These are phyloP conservation scores for Alosa sapidissima DNA, from an alignment of 2,797 vertebrate genomes.

Conservation along the genomic window DNA sequence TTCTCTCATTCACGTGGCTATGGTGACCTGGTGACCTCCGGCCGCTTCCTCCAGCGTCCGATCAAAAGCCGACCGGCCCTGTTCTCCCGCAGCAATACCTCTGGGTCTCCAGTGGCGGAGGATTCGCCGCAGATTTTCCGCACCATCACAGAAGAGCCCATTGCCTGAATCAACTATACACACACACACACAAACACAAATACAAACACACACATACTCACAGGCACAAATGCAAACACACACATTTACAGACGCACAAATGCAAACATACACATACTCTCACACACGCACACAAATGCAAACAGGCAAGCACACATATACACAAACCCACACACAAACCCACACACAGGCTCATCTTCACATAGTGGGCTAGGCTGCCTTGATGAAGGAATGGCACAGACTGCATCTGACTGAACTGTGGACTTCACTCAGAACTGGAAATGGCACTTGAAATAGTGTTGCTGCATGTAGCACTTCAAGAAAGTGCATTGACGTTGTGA, in stretches of 20 bases:
- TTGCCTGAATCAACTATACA: neutral
- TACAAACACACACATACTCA: constrained; percentile 28
- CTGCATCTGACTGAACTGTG: neutral
- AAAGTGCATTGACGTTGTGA: no score
- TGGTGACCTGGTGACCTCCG: constrained; percentile 88
- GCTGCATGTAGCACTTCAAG: neutral
- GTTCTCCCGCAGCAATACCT: constrained; percentile 48
- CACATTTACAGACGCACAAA: neutral
- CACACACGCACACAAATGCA: neutral
- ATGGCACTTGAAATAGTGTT: neutral
- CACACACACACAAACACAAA: neutral
- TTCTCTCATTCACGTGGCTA: constrained; percentile 91
- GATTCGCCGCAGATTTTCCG: constrained; percentile 69
- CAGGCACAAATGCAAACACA: neutral
- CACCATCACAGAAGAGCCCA: constrained; percentile 58
- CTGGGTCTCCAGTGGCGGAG: constrained; percentile 58
- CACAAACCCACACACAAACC: neutral
- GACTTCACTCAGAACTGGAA: neutral
- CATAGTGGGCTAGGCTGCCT: neutral
- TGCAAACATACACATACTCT: neutral
- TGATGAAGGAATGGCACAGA: neutral
- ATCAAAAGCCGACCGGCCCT: constrained; percentile 52
- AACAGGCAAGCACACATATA: neutral
- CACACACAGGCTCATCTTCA: neutral
- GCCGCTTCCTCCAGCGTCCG: constrained; percentile 71